Evolutionary conservation across 2,113 vertebrate genomes (phyloP).

Genomic region (Scomber colias): DNA sequence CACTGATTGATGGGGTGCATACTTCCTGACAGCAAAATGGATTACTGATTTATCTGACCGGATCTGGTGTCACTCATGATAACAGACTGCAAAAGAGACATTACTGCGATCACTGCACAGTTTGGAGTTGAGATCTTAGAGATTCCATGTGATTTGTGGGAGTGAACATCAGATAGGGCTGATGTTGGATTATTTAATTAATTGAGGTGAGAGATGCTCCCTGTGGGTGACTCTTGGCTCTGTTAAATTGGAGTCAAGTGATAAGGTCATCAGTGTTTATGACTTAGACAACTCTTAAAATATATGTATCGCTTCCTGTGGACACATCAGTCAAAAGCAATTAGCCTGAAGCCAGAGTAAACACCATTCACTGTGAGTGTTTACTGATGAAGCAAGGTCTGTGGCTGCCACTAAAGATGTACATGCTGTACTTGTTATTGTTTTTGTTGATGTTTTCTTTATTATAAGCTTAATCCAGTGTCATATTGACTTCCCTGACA

Average conservation of each 20-base stretch:
- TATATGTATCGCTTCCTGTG: neutral
- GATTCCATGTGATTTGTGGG: neutral
- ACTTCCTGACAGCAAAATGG: neutral
- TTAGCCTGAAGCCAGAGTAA: neutral
- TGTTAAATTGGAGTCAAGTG: neutral
- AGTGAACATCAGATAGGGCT: neutral
- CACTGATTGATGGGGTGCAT: neutral
- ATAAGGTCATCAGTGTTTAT: neutral
- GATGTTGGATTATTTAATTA: neutral
- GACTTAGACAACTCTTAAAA: neutral
- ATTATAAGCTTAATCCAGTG: too few relatives aligned
- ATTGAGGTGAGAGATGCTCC: slow-evolving; percentile 4
- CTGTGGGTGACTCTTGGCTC: neutral
- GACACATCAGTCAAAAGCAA: neutral
- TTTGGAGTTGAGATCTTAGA: neutral
- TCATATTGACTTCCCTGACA: too few relatives aligned
- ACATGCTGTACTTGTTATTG: too few relatives aligned
- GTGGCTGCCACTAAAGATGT: neutral
- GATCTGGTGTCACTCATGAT: neutral
- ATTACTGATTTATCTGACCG: neutral
- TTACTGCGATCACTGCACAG: neutral
- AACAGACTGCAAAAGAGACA: too few relatives aligned
- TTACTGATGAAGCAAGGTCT: neutral
- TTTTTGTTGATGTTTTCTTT: too few relatives aligned
- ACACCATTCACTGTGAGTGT: neutral